phyloP scores from a whole-genome alignment of 2,888 invertebrate genomes.

The Eupithecia subfuscata region DNA sequence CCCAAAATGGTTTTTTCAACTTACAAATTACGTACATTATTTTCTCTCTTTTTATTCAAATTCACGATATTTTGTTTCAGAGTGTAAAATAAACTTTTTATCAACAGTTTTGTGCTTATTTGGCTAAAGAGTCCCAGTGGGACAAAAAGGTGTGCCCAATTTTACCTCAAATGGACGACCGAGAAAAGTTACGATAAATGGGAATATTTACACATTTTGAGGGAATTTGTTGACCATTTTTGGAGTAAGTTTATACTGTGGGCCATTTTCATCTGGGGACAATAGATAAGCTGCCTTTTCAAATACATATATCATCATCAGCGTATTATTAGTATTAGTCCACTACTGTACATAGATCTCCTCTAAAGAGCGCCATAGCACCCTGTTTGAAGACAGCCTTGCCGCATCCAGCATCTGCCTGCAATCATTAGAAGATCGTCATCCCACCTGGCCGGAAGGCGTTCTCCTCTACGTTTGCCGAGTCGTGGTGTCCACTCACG shows the following conservation, averaged over 20 bases:
- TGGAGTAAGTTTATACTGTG: neutral
- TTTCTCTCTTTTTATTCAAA: conserved; percentile 6
- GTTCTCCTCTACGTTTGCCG: no score
- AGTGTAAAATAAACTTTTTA: conserved; percentile 19
- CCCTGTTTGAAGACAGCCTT: no score
- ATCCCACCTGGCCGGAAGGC: no score
- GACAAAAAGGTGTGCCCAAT: conserved; percentile 19
- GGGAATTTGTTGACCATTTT: conserved; percentile 12
- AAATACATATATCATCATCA: neutral
- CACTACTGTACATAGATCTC: no score
- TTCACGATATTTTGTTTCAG: conserved; percentile 6
- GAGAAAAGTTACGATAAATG: conserved; percentile 25
- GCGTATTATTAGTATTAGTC: no score
- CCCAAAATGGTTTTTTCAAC: neutral
- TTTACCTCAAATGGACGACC: conserved; percentile 24
- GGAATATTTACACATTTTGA: conserved; percentile 19
- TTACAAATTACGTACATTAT: neutral
- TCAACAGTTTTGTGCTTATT: conserved; percentile 19
- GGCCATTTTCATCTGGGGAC: neutral
- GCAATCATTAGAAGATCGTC: no score
- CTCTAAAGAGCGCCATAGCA: no score
- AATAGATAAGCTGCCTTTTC: neutral
- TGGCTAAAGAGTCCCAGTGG: conserved; percentile 20
- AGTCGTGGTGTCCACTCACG: no score
- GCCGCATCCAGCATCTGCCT: no score